A percentile compares a stretch with the other conserved stretches of the same genome.
Evolutionary conservation across 1,140 invertebrate species (phyloP).

Genomic region (Drosophila sturtevanti): DNA sequence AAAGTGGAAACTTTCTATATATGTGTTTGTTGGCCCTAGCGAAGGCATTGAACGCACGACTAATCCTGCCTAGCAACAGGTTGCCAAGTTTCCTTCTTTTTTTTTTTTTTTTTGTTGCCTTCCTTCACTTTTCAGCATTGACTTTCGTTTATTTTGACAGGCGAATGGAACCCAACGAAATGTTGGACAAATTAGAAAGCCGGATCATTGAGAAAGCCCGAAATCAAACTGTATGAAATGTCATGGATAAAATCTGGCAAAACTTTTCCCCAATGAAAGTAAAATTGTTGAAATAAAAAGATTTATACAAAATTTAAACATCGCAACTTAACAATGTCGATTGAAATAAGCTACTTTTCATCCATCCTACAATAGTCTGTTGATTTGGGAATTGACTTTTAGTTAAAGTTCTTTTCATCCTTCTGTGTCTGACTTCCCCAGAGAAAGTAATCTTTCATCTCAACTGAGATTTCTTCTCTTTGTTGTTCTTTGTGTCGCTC

Average conservation of each 20-base stretch:
- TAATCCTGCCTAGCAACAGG: constrained; percentile 75
- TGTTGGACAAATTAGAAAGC: constrained; percentile 33
- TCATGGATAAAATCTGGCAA: constrained; percentile 23
- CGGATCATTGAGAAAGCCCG: constrained; percentile 60
- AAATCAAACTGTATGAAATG: constrained; percentile 77
- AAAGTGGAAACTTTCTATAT: constrained; percentile 63
- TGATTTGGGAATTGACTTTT: constrained; percentile 78
- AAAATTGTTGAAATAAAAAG: constrained; percentile 69
- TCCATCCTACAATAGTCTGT: constrained; percentile 37
- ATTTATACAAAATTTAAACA: constrained; percentile 72
- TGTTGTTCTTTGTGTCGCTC: constrained; percentile 6
- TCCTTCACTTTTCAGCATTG: background rate
- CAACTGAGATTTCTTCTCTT: constrained; percentile 60
- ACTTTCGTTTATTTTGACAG: constrained; percentile 68
- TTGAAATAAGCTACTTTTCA: constrained; percentile 75
- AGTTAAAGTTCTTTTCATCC: constrained; percentile 41
- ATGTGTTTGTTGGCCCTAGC: background rate
- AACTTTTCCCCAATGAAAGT: constrained; percentile 21
- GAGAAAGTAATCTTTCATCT: constrained; percentile 76
- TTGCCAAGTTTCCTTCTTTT: constrained; percentile 49
- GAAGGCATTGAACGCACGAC: constrained; percentile 45
- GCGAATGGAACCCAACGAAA: constrained; percentile 36
- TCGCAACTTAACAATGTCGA: constrained; percentile 56
- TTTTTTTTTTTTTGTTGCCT: background rate
- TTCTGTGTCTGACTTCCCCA: background rate